Percentiles rank a stretch among this genome's conserved stretches.
Conservation (phyloP, 2,888 invertebrate species). For the Pemphredon lugubris region DNA sequence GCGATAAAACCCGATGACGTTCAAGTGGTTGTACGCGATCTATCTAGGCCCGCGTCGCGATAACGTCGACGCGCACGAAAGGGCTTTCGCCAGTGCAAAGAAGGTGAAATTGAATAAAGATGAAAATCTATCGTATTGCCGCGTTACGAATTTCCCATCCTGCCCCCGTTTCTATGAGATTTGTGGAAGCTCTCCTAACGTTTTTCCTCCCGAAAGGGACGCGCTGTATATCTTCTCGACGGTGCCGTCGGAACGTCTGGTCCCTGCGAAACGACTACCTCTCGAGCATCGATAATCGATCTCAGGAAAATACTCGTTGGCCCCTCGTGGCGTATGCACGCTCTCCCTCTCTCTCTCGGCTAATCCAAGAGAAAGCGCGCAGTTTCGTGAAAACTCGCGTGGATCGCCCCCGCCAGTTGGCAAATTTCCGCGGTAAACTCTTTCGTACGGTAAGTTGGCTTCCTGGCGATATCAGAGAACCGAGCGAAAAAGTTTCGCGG, state of each 20-base stretch:
- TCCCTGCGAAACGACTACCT: too few species aligned
- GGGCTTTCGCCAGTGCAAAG: slow-evolving; percentile 24
- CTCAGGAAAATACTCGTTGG: background rate
- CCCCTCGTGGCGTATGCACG: too few species aligned
- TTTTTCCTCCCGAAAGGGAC: too few species aligned
- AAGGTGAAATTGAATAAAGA: slow-evolving; percentile 45
- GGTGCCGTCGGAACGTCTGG: too few species aligned
- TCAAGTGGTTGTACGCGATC: slow-evolving; percentile 32
- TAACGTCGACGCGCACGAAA: slow-evolving; percentile 42
- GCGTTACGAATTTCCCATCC: background rate
- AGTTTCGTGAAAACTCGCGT: background rate
- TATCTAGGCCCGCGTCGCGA: slow-evolving; percentile 34
- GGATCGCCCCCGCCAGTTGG: slow-evolving; percentile 21
- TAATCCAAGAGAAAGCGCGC: background rate
- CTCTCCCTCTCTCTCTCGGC: too few species aligned
- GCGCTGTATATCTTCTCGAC: too few species aligned
- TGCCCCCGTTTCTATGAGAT: too few species aligned
- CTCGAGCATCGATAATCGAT: background rate
- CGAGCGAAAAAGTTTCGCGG: background rate
- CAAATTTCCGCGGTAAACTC: slow-evolving; percentile 30
- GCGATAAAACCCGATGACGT: slow-evolving; percentile 37
- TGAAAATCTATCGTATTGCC: slow-evolving; percentile 39
- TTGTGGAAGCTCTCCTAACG: too few species aligned
- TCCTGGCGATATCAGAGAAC: slow-evolving; percentile 8
- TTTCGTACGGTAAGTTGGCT: slow-evolving; percentile 29